phyloP scores from a whole-genome alignment of 2,113 vertebrate genomes.

The Hypanus sabinus region DNA sequence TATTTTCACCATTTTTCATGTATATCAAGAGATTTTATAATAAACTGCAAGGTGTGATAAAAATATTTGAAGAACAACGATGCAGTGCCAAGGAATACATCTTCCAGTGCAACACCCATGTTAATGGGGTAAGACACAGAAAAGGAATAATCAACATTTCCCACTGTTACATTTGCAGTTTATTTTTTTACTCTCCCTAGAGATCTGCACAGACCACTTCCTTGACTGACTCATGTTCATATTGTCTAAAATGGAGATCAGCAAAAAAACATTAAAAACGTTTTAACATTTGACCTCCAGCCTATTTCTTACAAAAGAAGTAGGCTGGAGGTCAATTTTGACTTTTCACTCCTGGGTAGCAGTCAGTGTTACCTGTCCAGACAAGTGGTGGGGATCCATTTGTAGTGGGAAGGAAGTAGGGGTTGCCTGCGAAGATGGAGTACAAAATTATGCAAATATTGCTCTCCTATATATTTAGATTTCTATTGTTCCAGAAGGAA shows the following conservation, averaged over 20 bases:
- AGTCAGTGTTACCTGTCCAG: background rate
- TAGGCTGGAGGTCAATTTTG: background rate
- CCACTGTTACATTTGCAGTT: too few species aligned
- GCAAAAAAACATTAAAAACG: too few species aligned
- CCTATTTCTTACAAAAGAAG: background rate
- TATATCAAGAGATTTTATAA: background rate
- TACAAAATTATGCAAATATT: background rate
- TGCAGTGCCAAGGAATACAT: background rate
- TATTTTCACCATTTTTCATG: background rate
- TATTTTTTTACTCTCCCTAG: background rate
- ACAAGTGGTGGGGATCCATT: background rate
- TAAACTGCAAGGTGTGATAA: background rate
- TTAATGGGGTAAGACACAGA: background rate
- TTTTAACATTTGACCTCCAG: too few species aligned
- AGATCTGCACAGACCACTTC: background rate
- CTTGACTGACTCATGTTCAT: too few species aligned
- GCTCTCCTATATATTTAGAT: background rate
- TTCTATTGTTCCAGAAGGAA: background rate
- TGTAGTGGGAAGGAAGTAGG: background rate
- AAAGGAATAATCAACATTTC: background rate
- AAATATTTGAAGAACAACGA: background rate
- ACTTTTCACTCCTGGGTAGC: background rate
- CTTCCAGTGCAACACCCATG: background rate
- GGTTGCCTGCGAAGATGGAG: background rate
- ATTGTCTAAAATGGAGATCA: background rate